These are phyloP conservation scores for Chelonus insularis DNA, from an alignment of 1,140 invertebrate genomes.

Conservation along the genomic window DNA sequence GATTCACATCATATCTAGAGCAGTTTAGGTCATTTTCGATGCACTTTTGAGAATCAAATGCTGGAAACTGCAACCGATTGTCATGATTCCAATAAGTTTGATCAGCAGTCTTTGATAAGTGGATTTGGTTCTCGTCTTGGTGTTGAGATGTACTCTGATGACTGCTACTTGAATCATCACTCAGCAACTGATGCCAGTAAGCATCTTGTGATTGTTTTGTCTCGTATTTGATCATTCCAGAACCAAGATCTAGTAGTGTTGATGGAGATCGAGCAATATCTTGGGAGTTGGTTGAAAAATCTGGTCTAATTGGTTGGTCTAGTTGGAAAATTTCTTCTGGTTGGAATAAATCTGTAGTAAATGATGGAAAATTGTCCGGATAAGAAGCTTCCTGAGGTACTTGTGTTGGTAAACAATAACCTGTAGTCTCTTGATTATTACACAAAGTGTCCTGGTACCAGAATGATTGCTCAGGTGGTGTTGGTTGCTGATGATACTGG, in stretches of 20 bases:
- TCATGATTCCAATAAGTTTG: conserved; percentile 4
- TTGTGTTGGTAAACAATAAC: conserved; percentile 45
- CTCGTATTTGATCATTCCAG: conserved; percentile 66
- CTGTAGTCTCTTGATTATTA: conserved; percentile 38
- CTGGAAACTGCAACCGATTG: conserved; percentile 2
- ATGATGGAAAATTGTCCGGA: conserved; percentile 58
- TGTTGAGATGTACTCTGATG: conserved; percentile 47
- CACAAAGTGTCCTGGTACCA: conserved; percentile 48
- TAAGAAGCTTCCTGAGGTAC: conserved; percentile 49
- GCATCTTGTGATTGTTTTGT: conserved; percentile 42
- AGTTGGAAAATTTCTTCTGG: conserved; percentile 78
- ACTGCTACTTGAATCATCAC: conserved; percentile 62
- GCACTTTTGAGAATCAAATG: conserved; percentile 9
- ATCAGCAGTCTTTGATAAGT: not conserved
- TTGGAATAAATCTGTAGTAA: conserved; percentile 71
- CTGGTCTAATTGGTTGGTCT: conserved; percentile 71
- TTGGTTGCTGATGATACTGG: conserved; percentile 40
- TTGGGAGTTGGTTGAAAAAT: conserved; percentile 57
- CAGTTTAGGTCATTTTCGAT: not conserved
- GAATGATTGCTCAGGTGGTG: conserved; percentile 41
- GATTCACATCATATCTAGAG: not conserved
- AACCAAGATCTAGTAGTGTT: conserved; percentile 71
- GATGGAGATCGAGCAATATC: conserved; percentile 66
- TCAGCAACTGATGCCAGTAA: conserved; percentile 54
- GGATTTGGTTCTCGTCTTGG: conserved; percentile 6